Conservation (phyloP, 2,113 vertebrate species). For the Numida meleagris region DNA sequence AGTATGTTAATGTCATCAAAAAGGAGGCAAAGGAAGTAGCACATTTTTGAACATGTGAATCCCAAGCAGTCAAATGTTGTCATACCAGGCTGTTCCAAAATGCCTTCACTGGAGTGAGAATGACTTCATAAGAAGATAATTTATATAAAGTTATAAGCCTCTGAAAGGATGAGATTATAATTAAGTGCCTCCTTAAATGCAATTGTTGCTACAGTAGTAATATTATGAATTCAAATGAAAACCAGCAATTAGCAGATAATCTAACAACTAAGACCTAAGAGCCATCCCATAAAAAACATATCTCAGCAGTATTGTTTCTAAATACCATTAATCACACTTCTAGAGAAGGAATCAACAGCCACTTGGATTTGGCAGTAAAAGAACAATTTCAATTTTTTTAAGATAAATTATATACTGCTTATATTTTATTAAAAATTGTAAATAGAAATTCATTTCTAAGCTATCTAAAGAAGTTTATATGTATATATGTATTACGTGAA, state of each 20-base stretch:
- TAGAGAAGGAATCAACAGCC: background rate
- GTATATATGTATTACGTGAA: background rate
- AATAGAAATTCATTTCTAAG: background rate
- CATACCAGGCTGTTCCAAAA: constrained; percentile 55
- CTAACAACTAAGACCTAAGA: constrained; percentile 1
- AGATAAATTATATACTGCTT: background rate
- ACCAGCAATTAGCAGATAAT: constrained; percentile 21
- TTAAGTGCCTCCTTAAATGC: constrained; percentile 6
- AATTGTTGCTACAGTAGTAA: background rate
- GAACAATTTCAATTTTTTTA: background rate
- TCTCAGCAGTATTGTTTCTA: constrained; percentile 25
- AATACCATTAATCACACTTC: background rate
- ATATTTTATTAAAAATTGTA: background rate
- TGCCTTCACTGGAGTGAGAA: background rate
- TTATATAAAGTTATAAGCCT: constrained; percentile 18
- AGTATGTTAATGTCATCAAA: constrained; percentile 58
- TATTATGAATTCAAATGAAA: constrained; percentile 27
- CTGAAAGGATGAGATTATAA: constrained; percentile 15
- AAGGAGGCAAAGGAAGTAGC: constrained; percentile 44
- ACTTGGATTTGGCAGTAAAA: background rate
- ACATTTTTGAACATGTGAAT: constrained; percentile 59
- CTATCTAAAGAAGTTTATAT: background rate
- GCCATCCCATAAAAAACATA: background rate
- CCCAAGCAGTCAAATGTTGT: constrained; percentile 48
- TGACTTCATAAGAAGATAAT: constrained; percentile 18